Percentiles rank a stretch among this genome's conserved stretches.
Conservation (phyloP, 2,113 vertebrate species). For the Agelaius tricolor region DNA sequence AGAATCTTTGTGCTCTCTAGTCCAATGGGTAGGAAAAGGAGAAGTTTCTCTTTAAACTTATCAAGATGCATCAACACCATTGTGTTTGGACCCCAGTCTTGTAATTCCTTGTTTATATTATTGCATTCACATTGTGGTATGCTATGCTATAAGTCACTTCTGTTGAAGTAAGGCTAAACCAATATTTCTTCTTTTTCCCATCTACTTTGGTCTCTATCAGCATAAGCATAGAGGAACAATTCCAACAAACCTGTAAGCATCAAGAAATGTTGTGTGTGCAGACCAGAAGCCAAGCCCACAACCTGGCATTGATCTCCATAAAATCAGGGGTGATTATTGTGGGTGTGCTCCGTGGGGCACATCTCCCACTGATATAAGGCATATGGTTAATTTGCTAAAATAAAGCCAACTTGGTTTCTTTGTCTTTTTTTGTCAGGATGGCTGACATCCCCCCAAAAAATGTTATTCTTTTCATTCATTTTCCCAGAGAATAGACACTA, state of each 20-base stretch:
- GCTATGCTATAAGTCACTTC: neutral
- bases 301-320: neutral
- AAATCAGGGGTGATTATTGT: slow-evolving; percentile 3
- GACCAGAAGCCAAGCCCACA: neutral
- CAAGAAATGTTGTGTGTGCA: neutral
- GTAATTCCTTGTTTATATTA: neutral
- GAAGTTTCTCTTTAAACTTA: neutral
- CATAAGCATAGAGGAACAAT: neutral
- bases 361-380: neutral
- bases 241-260: neutral
- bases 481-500: neutral
- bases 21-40: neutral
- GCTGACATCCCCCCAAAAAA: neutral
- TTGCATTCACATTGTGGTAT: neutral
- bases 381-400: slow-evolving; percentile 30
- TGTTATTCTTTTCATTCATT: neutral
- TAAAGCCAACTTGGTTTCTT: neutral
- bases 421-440: neutral
- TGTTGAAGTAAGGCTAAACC: neutral
- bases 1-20: neutral
- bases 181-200: neutral
- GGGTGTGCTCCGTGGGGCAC: neutral
- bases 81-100: neutral
- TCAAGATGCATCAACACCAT: neutral
- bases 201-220: neutral